Evolutionary conservation across 2,113 vertebrate genomes (phyloP).

Genomic region (Cottus gobio): DNA sequence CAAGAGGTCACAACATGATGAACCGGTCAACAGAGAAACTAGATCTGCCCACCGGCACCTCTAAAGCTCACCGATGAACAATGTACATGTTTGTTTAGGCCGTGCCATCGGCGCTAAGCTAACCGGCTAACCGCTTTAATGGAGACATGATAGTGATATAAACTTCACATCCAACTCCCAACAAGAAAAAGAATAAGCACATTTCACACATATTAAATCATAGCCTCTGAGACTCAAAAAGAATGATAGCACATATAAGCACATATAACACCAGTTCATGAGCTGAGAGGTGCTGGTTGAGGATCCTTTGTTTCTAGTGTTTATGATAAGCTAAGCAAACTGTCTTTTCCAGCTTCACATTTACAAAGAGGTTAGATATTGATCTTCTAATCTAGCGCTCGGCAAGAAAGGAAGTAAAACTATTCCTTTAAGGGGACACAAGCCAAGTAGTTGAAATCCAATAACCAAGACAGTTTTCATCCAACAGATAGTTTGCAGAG

Average conservation of each 20-base stretch:
- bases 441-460: not conserved
- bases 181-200: not conserved
- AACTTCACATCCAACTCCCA: not conserved
- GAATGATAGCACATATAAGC: not conserved
- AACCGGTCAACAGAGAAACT: not conserved
- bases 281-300: not conserved
- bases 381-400: not conserved
- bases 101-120: not conserved
- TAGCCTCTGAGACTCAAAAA: not conserved
- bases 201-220: not conserved
- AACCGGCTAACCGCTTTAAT: not conserved
- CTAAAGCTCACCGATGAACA: not conserved
- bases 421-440: not conserved
- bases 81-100: not conserved
- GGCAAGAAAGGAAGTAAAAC: not conserved
- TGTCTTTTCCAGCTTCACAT: not conserved
- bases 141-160: not conserved
- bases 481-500: not conserved
- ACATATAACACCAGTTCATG: not conserved
- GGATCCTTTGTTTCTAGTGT: not conserved
- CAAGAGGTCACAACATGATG: not conserved
- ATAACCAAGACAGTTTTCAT: not conserved
- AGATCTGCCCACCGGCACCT: not conserved
- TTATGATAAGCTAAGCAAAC: conserved; percentile 8
- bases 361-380: not conserved